Evolutionary conservation across 2,113 vertebrate genomes (phyloP).

Genomic region (Butorides virescens): DNA sequence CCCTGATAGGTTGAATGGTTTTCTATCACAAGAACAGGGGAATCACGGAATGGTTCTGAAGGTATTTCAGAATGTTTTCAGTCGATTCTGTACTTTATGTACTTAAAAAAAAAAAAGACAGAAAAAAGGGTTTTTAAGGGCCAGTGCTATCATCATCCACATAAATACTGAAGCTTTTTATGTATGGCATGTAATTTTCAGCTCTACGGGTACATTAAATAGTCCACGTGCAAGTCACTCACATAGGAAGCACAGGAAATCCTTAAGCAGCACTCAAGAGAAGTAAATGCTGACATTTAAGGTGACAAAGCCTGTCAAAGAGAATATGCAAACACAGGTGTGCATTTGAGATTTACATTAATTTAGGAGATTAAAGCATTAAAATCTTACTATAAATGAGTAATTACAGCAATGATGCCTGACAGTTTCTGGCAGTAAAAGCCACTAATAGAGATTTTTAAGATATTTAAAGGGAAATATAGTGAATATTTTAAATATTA

Average conservation of each 20-base stretch:
- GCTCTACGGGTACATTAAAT: slow-evolving; percentile 2
- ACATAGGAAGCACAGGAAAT: not conserved
- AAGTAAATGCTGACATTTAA: slow-evolving; percentile 43
- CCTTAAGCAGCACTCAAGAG: not conserved
- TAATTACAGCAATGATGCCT: slow-evolving; percentile 29
- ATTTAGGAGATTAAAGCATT: slow-evolving; percentile 56
- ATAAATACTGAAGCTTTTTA: not conserved
- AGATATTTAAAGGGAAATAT: not conserved
- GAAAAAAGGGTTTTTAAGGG: not conserved
- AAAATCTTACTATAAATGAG: slow-evolving; percentile 46
- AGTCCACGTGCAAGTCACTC: slow-evolving; percentile 7
- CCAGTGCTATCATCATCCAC: not conserved
- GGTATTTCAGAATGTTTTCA: not conserved
- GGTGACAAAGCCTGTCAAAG: slow-evolving; percentile 48
- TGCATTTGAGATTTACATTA: slow-evolving; percentile 47
- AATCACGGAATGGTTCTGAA: not conserved
- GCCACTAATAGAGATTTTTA: not conserved
- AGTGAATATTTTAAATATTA: not conserved
- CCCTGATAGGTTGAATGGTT: not conserved
- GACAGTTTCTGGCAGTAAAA: slow-evolving; percentile 47
- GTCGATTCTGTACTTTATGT: not conserved
- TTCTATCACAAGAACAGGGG: not conserved
- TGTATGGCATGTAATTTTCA: not conserved
- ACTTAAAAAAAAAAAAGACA: not conserved
- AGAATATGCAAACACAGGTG: slow-evolving; percentile 47